These are phyloP conservation scores for Himalopsyche kuldschensis DNA, from an alignment of 2,888 invertebrate species.

Conservation along the genomic window DNA sequence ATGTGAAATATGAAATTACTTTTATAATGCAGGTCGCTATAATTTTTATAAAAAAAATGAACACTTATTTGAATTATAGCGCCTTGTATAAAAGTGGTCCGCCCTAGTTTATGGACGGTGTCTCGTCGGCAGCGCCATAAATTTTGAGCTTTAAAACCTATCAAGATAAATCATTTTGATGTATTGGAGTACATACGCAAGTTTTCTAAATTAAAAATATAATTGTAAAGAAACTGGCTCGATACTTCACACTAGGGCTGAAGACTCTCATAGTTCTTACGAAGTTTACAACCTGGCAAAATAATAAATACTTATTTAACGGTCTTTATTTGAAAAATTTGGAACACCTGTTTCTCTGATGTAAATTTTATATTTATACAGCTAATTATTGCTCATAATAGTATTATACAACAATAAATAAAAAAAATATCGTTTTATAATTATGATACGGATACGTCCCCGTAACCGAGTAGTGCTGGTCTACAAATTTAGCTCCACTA, in stretches of 20 bases:
- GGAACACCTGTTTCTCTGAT: too few species aligned
- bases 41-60: background rate
- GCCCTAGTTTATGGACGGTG: constrained; percentile 17
- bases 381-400: too few species aligned
- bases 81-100: background rate
- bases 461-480: too few species aligned
- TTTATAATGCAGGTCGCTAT: too few species aligned
- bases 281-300: background rate
- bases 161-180: constrained; percentile 49
- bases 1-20: too few species aligned
- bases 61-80: background rate
- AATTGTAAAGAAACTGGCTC: constrained; percentile 16
- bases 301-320: too few species aligned
- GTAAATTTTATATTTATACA: too few species aligned
- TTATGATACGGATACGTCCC: too few species aligned
- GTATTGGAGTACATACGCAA: constrained; percentile 43
- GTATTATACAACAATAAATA: too few species aligned
- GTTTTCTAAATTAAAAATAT: constrained; percentile 47
- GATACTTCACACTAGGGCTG: background rate
- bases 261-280: background rate
- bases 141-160: constrained; percentile 46
- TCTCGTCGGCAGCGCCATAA: constrained; percentile 43
- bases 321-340: too few species aligned
- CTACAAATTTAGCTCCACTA: too few species aligned
- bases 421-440: too few species aligned